phyloP scores from a whole-genome alignment of 2,888 invertebrate species.

The Morpho deidamia region DNA sequence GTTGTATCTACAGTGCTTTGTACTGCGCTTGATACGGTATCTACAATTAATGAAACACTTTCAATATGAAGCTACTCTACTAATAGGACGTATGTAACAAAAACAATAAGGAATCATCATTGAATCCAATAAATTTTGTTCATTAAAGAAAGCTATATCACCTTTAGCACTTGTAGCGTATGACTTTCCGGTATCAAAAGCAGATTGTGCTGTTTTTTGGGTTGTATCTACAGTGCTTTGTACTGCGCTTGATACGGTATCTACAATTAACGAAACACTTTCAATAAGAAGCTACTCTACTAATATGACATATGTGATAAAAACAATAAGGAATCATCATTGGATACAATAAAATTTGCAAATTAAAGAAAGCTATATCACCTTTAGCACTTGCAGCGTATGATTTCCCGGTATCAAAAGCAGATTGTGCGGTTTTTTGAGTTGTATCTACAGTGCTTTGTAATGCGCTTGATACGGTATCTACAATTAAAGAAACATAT shows the following conservation, averaged over 20 bases:
- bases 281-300: too few relatives aligned
- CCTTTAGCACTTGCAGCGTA: slow-evolving; percentile 46
- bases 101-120: too few relatives aligned
- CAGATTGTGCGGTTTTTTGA: slow-evolving; percentile 39
- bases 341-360: too few relatives aligned
- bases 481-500: slow-evolving; percentile 41
- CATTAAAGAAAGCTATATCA: too few relatives aligned
- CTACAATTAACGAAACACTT: slow-evolving; percentile 29
- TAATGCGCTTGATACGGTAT: slow-evolving; percentile 46
- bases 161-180: too few relatives aligned
- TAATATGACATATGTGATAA: too few relatives aligned
- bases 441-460: slow-evolving; percentile 45
- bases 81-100: too few relatives aligned
- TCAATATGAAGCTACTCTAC: too few relatives aligned
- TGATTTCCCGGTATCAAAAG: slow-evolving; percentile 45
- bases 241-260: slow-evolving; percentile 35
- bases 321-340: too few relatives aligned
- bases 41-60: slow-evolving; percentile 23
- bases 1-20: slow-evolving; percentile 40
- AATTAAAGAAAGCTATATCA: slow-evolving; percentile 5
- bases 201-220: slow-evolving; percentile 45
- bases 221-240: slow-evolving; percentile 41
- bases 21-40: slow-evolving; percentile 35
- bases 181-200: slow-evolving; percentile 35
- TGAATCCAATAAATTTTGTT: too few relatives aligned